Base-by-base conservation (phyloP, 2,797 vertebrate genomes). In the Euphonia xanthogaster region DNA sequence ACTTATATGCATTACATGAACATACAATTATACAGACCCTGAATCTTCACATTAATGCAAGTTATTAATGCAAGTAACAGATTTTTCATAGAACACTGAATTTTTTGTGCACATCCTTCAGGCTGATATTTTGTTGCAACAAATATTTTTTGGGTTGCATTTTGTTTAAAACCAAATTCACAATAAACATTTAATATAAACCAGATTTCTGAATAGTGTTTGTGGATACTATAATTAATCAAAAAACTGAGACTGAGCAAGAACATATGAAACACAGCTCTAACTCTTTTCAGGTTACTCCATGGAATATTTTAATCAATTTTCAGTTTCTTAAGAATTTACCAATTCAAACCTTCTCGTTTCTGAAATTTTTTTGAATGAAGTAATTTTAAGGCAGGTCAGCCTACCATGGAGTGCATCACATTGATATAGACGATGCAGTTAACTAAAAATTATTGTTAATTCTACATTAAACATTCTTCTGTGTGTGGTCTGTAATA, bases 1-100 rank as follows among this genome's bases (percentile, higher is more conserved):
- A 33, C 2, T 0, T 4, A 14, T 13, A 14, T 3, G 1, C 2
- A 21, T 30, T 27, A 25, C 12, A 31, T 8, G 54, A 79, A 60
- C 7, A 24, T 54, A 39, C 6, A 47, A 42, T 31, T 35, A 54
- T 42, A 35, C 6, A 76, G n/a, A 3, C 7, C 10, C 6, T 28
- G 65, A 14, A 45, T 44, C 6, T 65, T 86, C 42, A 62, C 14
- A 40, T 10, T 44, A 35, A 31, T 70, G 8, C 12, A 25, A 9
- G 24, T 53, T 45, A 44, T 55, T 31, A 44, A 35, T 44, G 4
- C 2, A n/a, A 48, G 42, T 2, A 2, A 10, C 12, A 66, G 8
- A 54, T 42, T 67, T 58, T 50, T 71, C 27, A 39, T 3, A 12
- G 9, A 42, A 67, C 2, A 37, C 3, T 31, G 39, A 50, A 11